Evolutionary conservation across 1,140 invertebrate species (phyloP).

Genomic region (Ylistrum balloti): DNA sequence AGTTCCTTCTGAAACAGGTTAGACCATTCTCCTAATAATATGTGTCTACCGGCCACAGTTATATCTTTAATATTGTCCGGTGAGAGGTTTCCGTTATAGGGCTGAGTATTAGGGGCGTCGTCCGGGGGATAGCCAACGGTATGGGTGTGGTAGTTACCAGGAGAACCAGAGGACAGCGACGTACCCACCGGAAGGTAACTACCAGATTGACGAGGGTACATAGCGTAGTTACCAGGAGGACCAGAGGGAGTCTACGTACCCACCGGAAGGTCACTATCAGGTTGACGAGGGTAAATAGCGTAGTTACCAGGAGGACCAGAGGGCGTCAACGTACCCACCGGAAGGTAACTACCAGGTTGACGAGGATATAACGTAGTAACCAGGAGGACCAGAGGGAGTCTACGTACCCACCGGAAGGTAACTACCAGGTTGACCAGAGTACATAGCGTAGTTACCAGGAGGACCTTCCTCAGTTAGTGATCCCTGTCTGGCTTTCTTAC

Average conservation of each 20-base stretch:
- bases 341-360: neutral
- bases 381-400: neutral
- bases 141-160: too few relatives aligned
- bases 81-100: neutral
- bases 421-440: neutral
- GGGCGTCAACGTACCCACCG: too few relatives aligned
- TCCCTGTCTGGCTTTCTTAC: neutral
- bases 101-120: neutral
- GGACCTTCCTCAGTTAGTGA: neutral
- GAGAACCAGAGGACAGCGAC: too few relatives aligned
- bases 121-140: too few relatives aligned
- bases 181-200: too few relatives aligned
- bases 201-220: neutral
- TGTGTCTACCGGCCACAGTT: neutral
- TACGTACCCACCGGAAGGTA: neutral
- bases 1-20: neutral
- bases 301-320: too few relatives aligned
- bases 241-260: neutral
- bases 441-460: neutral
- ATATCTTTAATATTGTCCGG: neutral
- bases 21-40: neutral
- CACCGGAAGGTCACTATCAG: neutral
- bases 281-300: neutral
- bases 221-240: neutral
- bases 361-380: neutral